Base-by-base conservation (phyloP, 1,140 invertebrate species). In the Scaptomyza graminum region DNA sequence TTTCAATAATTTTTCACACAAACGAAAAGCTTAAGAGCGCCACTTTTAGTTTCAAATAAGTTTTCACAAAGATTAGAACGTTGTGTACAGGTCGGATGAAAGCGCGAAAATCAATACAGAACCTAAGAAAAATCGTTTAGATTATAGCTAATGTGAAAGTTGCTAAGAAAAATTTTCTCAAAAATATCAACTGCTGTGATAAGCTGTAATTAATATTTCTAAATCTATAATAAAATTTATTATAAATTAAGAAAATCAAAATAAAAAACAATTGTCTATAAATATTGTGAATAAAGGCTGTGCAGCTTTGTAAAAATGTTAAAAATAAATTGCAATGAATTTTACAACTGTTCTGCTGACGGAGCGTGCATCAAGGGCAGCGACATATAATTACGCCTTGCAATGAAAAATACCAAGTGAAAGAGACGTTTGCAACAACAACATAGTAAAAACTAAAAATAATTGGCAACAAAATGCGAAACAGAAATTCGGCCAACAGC, bases 391-490 rank as follows among this genome's bases (percentile, higher is more conserved):
- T 84, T 79, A 69, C 79, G 80, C 62, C 72, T 80, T 80, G 71
- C 78, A 82, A 66, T 78, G 71, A 64, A 62, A 68, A 43, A 51
- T 49, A 61, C 25, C 39, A 64, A 16, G 37, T 31, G 65, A 41
- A 16, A 15, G 37, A 79, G 50, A 55, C 64, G 71, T 52, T 51
- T 75, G 64, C 65, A 34, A n/a, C 51, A 49, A 76, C 56, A 47
- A 34, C 16, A 55, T 25, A 37, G 34, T 57, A 43, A 73, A 74
- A 70, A 78, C 83, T 83, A 87, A 88, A 88, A 83, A 88, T 83
- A 87, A 88, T 79, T 88, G 71, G 76, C 83, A 82, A 88, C 83
- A 88, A 88, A 75, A 88, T 88, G 83, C 83, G 84, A 88, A 64
- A 88, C 55, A 88, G 76, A 88, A 83, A 79, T 76, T 88, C 68